Evolutionary conservation across 1,140 invertebrate species (phyloP).

Genomic region (Lepidurus apus): DNA sequence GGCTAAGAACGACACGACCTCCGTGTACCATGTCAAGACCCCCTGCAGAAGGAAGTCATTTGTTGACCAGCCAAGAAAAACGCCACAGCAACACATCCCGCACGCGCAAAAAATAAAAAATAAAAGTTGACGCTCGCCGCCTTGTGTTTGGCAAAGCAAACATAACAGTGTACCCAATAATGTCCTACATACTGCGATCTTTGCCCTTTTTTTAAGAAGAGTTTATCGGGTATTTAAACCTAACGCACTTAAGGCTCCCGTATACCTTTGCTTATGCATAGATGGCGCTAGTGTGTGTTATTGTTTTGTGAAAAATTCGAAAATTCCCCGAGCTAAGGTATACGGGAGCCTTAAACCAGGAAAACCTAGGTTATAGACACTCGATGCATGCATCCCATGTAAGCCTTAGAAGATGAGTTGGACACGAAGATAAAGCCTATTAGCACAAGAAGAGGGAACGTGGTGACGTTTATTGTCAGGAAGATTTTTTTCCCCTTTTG

Average conservation of each 20-base stretch:
- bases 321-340: no score
- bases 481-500: background rate
- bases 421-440: background rate
- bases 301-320: no score
- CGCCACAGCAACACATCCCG: background rate
- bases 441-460: background rate
- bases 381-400: no score
- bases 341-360: no score
- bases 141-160: slow-evolving; percentile 8
- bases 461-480: background rate
- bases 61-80: slow-evolving; percentile 19
- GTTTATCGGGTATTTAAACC: background rate
- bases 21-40: slow-evolving; percentile 13
- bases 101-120: background rate
- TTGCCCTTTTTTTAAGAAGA: background rate
- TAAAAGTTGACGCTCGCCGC: slow-evolving; percentile 3
- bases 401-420: no score
- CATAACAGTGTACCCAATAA: slow-evolving; percentile 6
- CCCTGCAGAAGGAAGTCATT: slow-evolving; percentile 18
- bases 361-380: no score
- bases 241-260: no score
- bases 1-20: slow-evolving; percentile 18
- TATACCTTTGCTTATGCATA: no score
- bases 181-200: background rate
- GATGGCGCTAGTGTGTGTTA: no score